Percentiles rank a stretch among this genome's conserved stretches.
phyloP scores from a whole-genome alignment of 2,113 vertebrate genomes.

The Platysternon megacephalum region DNA sequence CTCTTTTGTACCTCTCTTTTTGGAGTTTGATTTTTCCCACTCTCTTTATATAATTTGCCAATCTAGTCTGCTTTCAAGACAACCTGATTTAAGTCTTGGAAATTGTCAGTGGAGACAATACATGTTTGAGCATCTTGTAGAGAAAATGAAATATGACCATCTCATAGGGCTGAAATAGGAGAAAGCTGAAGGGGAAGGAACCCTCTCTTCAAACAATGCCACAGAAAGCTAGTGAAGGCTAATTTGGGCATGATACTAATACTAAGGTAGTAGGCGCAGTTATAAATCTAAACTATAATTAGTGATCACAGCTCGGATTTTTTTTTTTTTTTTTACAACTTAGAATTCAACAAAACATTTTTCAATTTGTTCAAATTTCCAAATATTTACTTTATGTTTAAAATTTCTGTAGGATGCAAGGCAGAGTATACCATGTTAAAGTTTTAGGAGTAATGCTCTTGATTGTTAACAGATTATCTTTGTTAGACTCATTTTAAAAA shows the following conservation, averaged over 20 bases:
- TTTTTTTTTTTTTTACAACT: neutral
- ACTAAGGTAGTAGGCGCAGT: neutral
- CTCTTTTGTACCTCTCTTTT: neutral
- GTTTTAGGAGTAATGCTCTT: neutral
- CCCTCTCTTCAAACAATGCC: neutral
- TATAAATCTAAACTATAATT: neutral
- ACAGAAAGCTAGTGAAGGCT: neutral
- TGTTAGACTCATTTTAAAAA: neutral
- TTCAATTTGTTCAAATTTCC: neutral
- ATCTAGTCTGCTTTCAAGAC: neutral
- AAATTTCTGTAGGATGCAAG: neutral
- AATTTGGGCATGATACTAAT: neutral
- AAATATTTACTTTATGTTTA: neutral
- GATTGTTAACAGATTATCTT: neutral
- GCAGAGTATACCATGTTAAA: neutral
- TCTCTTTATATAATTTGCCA: neutral
- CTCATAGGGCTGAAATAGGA: neutral
- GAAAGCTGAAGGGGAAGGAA: neutral
- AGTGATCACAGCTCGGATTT: neutral
- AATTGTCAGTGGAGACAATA: neutral
- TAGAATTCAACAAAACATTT: neutral
- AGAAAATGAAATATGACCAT: neutral
- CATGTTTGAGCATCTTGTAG: neutral
- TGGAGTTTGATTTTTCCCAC: neutral
- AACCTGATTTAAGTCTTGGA: neutral